Evolutionary conservation across 2,888 invertebrate species (phyloP), one percentile per base, ranked within the genome.

Genomic region (Corbicula japonica): DNA sequence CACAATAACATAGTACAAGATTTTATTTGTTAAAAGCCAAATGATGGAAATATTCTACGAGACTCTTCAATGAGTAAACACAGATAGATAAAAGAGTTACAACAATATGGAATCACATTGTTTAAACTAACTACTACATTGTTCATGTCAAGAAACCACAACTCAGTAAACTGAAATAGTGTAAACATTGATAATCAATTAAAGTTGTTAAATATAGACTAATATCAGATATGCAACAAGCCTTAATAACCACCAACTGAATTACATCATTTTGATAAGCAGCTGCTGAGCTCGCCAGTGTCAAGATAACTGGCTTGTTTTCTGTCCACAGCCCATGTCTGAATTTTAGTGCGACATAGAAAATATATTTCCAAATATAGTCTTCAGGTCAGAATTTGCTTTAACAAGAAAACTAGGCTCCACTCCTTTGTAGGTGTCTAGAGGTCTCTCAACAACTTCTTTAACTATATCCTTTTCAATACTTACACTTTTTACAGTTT

Each of bases 11-110:
- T 66, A 66, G 71, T 71, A 75, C 71, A 65, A 66, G 46, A 41
- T 66, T 73, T 80, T 76, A 66, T 76, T 72, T 54, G 66, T 79
- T 80, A 80, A 80, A 80, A 80, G 80, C 80, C 75, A 80, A 76
- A 71, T 80, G 60, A 46, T 60, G 63, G 68, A 54, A 68, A 48
- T 50, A 72, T 54, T 41, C 34, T 65, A 70, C 52, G 34, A 71
- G 63, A 76, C 44, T 72, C 30, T 12, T 26, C 28, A 26, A 38
- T 38, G 21, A 41, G n/a, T n/a, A 38, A 41, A 60, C 60, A 60
- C 60, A 60, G n/a, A 58, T n/a, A 60, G 60, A 21, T n/a, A n/a
- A n/a, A n/a, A n/a, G n/a, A n/a, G 38, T 38, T 32, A 58, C 2
- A 41, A 60, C 60, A 41, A 12, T 30, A 32, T n/a, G 35, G 38